Percentiles rank a stretch among this genome's conserved stretches.
Evolutionary conservation across 2,113 vertebrate species (phyloP).

Genomic region (Chaetops frenatus): DNA sequence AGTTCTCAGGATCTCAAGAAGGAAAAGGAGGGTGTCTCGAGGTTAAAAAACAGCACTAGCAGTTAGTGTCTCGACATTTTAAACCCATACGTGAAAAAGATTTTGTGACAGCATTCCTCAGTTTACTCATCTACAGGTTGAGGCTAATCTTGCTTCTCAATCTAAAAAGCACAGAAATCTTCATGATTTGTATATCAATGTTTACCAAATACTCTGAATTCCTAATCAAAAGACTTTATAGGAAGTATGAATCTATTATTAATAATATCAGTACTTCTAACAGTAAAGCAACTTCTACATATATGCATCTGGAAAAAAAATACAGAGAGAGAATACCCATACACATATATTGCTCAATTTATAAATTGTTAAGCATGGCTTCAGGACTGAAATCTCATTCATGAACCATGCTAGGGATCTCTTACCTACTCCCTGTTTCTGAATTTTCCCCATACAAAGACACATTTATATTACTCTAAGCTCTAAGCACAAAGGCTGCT

Average conservation of each 20-base stretch:
- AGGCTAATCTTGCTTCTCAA: not conserved
- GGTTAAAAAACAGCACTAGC: not conserved
- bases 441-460: slow-evolving; percentile 60
- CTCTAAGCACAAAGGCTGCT: slow-evolving; percentile 53
- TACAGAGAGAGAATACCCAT: not conserved
- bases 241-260: slow-evolving; percentile 12
- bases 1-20: slow-evolving; percentile 21
- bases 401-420: slow-evolving; percentile 30
- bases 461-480: slow-evolving; percentile 60
- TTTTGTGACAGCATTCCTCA: not conserved
- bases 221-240: slow-evolving; percentile 1
- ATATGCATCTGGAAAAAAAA: not conserved
- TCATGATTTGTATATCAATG: not conserved
- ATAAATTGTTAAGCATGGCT: slow-evolving; percentile 22
- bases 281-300: not conserved
- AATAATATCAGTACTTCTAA: slow-evolving; percentile 9
- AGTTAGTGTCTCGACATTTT: not conserved
- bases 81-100: not conserved
- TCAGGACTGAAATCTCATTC: slow-evolving; percentile 47
- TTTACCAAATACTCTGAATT: slow-evolving; percentile 5
- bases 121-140: not conserved
- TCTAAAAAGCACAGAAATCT: not conserved
- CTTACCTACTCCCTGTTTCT: slow-evolving; percentile 49
- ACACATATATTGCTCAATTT: not conserved
- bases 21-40: not conserved